phyloP scores from a whole-genome alignment of 2,888 invertebrate species.

The Acronicta psi region DNA sequence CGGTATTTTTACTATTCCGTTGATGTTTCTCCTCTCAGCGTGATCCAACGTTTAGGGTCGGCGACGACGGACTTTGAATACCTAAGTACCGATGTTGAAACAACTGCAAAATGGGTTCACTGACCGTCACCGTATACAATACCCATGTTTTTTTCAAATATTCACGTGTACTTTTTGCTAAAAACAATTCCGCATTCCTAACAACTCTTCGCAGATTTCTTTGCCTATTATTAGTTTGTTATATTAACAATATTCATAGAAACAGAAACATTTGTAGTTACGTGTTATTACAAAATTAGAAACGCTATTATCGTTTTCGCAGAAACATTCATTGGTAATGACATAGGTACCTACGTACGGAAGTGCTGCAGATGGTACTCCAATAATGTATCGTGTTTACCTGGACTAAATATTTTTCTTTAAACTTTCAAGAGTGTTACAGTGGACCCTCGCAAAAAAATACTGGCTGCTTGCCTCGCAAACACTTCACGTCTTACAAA shows the following conservation, averaged over 20 bases:
- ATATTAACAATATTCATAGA: constrained; percentile 41
- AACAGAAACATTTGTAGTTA: constrained; percentile 47
- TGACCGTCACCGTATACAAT: background rate
- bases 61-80: constrained; percentile 32
- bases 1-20: constrained; percentile 37
- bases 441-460: constrained; percentile 15
- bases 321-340: constrained; percentile 36
- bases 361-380: constrained; percentile 35
- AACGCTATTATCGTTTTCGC: constrained; percentile 37
- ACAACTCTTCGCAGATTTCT: constrained; percentile 25
- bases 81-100: constrained; percentile 16
- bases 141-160: constrained; percentile 19
- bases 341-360: constrained; percentile 24
- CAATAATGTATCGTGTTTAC: constrained; percentile 2
- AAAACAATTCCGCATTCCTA: constrained; percentile 34
- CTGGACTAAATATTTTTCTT: constrained; percentile 25
- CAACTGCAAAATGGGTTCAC: constrained; percentile 4
- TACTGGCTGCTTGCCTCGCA: constrained; percentile 21
- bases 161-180: constrained; percentile 12
- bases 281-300: constrained; percentile 50
- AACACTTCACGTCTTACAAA: constrained; percentile 39
- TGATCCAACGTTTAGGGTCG: constrained; percentile 36
- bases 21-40: constrained; percentile 40
- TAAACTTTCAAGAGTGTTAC: constrained; percentile 17
- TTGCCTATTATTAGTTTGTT: constrained; percentile 50